Base-by-base conservation (phyloP, 2,797 vertebrate genomes). In the Pipistrellus nathusii region DNA sequence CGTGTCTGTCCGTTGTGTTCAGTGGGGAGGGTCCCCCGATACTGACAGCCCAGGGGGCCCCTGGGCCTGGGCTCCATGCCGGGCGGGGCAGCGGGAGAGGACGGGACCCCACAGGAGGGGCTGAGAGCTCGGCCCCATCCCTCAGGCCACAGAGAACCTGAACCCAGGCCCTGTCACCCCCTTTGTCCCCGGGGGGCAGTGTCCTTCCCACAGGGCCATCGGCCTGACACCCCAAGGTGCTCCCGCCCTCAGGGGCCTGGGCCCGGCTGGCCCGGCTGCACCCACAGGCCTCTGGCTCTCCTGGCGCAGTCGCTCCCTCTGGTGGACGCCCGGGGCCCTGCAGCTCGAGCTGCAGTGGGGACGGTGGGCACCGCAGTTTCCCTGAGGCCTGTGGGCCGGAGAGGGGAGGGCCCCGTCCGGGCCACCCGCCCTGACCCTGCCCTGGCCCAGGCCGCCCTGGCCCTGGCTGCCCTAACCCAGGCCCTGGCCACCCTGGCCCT, bases 241-340 rank as follows among this genome's bases (percentile, higher is more conserved):
- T 66, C 64, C 30, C 9, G 62, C 15, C 53, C 44, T 55, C 4
- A 9, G 27, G 8, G 66, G 69, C 27, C 17, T 3, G 30, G 8
- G 38, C 48, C 0, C 44, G 20, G 21, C 53, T 0, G 32, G 38
- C 46, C 2, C 1, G 38, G 0, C 46, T 1, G 10, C 4, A 18
- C 8, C 35, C 17, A 1, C 25, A 0, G 1, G 8, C 25, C 66
- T 9, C 12, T 0, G 18, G 69, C 35, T 35, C 35, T 46, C 32
- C 41, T 2, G 20, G 57, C 0, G 0, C 20, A 8, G 46, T 30
- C 0, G 55, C 66, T 20, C 89, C 69, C 86, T 59, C 91, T 84
- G 20, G 80, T 75, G 86, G 83, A 32, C 2, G 0, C 2, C 38
- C 1, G 1, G 90, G 78, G 68, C 27, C 1, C 62, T 2, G 10